phyloP scores from a whole-genome alignment of 2,888 invertebrate species.

The Emmelina monodactyla region DNA sequence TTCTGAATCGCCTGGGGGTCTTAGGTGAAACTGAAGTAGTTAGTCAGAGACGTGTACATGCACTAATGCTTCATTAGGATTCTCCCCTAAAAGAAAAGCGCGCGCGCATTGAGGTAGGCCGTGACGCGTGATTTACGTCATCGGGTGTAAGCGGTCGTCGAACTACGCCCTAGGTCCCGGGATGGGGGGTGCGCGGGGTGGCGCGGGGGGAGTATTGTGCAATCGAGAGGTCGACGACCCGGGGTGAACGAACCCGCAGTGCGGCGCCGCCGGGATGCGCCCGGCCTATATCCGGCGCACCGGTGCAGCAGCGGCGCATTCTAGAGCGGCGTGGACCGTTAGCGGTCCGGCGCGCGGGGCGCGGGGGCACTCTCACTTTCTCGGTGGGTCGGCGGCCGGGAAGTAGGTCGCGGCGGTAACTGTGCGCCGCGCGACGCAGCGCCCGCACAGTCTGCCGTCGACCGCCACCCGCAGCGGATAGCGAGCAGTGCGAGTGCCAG shows the following conservation, averaged over 20 bases:
- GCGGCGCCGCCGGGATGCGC: constrained; percentile 64
- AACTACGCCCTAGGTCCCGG: constrained; percentile 37
- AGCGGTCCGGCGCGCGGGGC: constrained; percentile 43
- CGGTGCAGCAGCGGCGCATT: constrained; percentile 63
- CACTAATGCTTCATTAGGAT: too few species aligned
- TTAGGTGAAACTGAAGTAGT: too few species aligned
- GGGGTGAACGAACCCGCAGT: constrained; percentile 59
- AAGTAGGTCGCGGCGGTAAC: constrained; percentile 80
- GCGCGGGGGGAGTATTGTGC: constrained; percentile 57
- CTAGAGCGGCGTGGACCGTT: constrained; percentile 65
- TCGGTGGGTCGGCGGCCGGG: constrained; percentile 76
- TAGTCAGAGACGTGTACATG: too few species aligned
- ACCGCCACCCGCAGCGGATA: constrained; percentile 70
- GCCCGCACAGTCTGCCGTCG: constrained; percentile 63
- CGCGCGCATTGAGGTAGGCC: constrained; percentile 68
- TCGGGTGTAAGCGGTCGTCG: constrained; percentile 49
- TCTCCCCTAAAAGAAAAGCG: constrained; percentile 60
- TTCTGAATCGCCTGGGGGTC: too few species aligned
- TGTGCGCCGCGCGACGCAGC: constrained; percentile 63
- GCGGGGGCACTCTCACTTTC: constrained; percentile 65
- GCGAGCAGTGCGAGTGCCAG: constrained; percentile 33
- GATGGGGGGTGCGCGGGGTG: constrained; percentile 28
- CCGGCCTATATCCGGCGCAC: constrained; percentile 65
- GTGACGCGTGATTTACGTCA: constrained; percentile 63
- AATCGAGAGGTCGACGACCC: constrained; percentile 61